Percentiles rank a stretch among this genome's conserved stretches.
These are phyloP conservation scores for Trimorus sp. DNA, from an alignment of 2,888 invertebrate genomes.

Conservation along the genomic window DNA sequence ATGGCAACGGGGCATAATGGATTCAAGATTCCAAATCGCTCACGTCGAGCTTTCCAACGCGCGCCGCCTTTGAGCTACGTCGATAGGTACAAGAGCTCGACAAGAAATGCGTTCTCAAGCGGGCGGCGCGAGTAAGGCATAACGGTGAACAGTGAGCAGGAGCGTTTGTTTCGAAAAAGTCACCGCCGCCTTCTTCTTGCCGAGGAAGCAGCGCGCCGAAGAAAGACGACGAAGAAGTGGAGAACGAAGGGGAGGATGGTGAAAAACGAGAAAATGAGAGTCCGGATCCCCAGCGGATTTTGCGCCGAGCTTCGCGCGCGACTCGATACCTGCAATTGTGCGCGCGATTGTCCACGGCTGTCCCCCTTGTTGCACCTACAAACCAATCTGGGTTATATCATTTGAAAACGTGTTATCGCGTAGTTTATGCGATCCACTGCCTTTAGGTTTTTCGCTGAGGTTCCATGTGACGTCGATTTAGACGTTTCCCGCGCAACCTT, in stretches of 20 bases:
- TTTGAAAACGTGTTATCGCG: constrained; percentile 12
- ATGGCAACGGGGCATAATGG: constrained; percentile 57
- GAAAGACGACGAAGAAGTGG: constrained; percentile 34
- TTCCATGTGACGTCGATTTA: no score
- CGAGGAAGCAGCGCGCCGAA: neutral
- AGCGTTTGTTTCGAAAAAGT: constrained; percentile 68
- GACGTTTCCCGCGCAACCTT: neutral
- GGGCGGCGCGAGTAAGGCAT: constrained; percentile 68
- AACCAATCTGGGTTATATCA: constrained; percentile 22
- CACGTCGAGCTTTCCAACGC: constrained; percentile 62
- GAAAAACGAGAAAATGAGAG: constrained; percentile 34
- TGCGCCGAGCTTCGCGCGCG: constrained; percentile 6
- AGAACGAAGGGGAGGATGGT: constrained; percentile 49
- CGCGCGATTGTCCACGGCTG: constrained; percentile 34
- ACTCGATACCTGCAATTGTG: constrained; percentile 22
- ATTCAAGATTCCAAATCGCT: constrained; percentile 62
- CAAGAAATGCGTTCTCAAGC: constrained; percentile 69
- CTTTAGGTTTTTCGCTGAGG: neutral
- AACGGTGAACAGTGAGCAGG: constrained; percentile 71
- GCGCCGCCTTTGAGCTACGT: constrained; percentile 64
- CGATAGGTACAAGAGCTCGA: constrained; percentile 61
- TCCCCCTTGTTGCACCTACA: constrained; percentile 30
- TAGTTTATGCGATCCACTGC: neutral
- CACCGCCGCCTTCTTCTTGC: constrained; percentile 59
- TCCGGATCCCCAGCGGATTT: constrained; percentile 19